Base-by-base conservation (phyloP, 1,140 invertebrate species). In the Araneus ventricosus region DNA sequence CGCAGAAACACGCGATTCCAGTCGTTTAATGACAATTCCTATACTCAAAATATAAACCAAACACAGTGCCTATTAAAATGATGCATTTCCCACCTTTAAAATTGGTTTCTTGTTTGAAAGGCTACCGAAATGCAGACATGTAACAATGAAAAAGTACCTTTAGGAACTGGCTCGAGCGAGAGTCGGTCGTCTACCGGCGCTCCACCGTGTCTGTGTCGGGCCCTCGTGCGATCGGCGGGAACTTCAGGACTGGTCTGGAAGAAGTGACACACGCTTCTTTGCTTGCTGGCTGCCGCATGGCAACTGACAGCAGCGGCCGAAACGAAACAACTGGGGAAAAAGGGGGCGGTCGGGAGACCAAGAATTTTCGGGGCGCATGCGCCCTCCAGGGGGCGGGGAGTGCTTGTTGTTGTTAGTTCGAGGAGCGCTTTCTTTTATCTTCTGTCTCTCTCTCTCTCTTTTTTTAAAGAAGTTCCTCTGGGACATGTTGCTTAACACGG, bases 301-400 rank as follows among this genome's bases (percentile, higher is more conserved):
- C 90, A 86, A 86, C 90, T 92, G 90, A 63, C 79, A 52, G 45
- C 2, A 57, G 34, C 89, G 75, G 57, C 80, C 82, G 80, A 52
- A 86, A 86, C 82, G 61, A 37, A 75, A 52, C n/a, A 92, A 57
- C 59, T 30, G 80, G 79, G n/a, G 41, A 59, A 91, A 84, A 92
- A 92, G 82, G 82, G 90, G 90, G 90, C 90, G 90, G 80, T 82
- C 24, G 52, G 70, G 75, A 27, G 70, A 70, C 41, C 24, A 70
- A 75, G 61, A 84, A 84, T 37, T 61, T 45, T 34, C 45, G 80
- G 90, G 90, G 82, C 90, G 90, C 90, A 92, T 92, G 90, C 90
- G 90, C 89, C 34, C 67, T 79, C 57, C 41, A 79, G 57, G 67
- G 89, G 79, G 75, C 75, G 89, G 89, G 59, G 88, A 79, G 67